Percentiles rank a stretch among this genome's conserved stretches.
Conservation (phyloP, 2,888 invertebrate species). For the Camptogramma bilineatum region DNA sequence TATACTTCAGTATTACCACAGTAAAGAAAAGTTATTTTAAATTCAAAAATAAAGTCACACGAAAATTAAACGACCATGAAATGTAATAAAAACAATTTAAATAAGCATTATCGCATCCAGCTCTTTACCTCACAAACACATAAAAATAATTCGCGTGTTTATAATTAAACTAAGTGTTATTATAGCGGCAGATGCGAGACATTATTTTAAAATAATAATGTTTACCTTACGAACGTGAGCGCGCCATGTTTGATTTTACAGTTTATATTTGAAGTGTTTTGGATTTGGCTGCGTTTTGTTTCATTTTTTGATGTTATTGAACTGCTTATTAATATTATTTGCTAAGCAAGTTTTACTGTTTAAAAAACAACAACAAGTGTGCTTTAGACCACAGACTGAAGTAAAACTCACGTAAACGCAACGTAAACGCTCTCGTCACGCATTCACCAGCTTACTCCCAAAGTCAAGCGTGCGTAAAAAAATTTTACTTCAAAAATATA, state of each 20-base stretch:
- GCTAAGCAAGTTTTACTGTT: background rate
- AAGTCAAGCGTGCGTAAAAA: no score
- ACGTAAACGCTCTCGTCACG: no score
- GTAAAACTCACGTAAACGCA: no score
- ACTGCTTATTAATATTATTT: background rate
- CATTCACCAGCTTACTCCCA: no score
- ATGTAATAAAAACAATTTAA: conserved; percentile 4
- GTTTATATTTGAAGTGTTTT: conserved; percentile 47
- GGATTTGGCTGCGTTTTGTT: conserved; percentile 45
- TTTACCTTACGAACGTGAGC: conserved; percentile 50
- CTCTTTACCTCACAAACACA: conserved; percentile 41
- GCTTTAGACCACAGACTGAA: no score
- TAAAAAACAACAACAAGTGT: no score
- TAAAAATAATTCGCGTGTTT: conserved; percentile 41
- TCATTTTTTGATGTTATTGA: conserved; percentile 23
- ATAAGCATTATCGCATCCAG: conserved; percentile 5
- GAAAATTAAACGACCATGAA: background rate
- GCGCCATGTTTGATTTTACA: conserved; percentile 48
- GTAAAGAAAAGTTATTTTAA: background rate
- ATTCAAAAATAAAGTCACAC: background rate
- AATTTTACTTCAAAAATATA: no score
- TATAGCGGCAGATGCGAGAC: conserved; percentile 53
- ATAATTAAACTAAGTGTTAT: conserved; percentile 45
- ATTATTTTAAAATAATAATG: conserved; percentile 61
- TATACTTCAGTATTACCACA: no score